Evolutionary conservation across 2,888 invertebrate genomes (phyloP).

Genomic region (Phortica magna): DNA sequence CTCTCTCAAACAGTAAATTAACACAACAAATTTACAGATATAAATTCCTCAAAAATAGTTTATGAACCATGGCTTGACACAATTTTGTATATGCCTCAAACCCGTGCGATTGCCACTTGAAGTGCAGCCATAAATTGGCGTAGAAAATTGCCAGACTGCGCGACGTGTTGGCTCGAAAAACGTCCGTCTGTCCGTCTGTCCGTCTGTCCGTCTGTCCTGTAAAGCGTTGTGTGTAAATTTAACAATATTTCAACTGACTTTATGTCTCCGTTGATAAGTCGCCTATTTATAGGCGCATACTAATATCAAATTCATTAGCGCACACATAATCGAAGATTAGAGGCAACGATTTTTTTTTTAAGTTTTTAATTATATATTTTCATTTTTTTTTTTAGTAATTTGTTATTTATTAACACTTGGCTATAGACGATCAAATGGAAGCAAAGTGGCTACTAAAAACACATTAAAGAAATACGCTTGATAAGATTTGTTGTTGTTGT

Average conservation of each 20-base stretch:
- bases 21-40: too few relatives aligned
- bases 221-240: not conserved
- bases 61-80: not conserved
- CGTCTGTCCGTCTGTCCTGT: too few relatives aligned
- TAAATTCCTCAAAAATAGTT: too few relatives aligned
- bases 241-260: not conserved
- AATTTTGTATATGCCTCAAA: not conserved
- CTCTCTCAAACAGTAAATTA: too few relatives aligned
- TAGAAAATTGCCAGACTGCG: constrained; percentile 11
- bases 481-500: constrained; percentile 1
- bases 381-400: constrained; percentile 51
- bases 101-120: not conserved
- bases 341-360: not conserved
- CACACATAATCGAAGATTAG: not conserved
- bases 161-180: not conserved
- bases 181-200: too few relatives aligned
- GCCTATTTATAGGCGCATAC: not conserved
- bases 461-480: constrained; percentile 35
- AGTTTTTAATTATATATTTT: constrained; percentile 13
- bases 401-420: constrained; percentile 62
- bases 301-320: not conserved
- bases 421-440: constrained; percentile 30
- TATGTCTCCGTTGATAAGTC: not conserved
- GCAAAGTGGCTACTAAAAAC: not conserved
- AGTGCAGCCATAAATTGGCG: constrained; percentile 11